Percentiles rank a stretch among this genome's conserved stretches.
These are phyloP conservation scores for Callorhinus ursinus DNA, from an alignment of 2,113 vertebrate species.

Conservation along the genomic window DNA sequence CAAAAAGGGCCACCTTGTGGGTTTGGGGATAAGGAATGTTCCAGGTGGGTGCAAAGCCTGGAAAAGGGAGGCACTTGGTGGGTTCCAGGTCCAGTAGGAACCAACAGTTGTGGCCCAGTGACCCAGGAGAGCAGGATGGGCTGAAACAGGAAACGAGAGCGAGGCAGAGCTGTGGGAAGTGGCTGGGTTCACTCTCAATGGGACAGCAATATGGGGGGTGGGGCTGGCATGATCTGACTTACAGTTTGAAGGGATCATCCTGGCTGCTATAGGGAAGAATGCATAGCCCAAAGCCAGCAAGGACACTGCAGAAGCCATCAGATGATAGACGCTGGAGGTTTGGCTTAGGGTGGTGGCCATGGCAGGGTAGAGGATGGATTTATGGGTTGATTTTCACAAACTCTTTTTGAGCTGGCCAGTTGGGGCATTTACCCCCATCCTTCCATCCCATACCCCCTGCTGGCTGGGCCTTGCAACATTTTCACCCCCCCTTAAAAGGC, in stretches of 20 bases:
- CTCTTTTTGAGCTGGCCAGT: not conserved
- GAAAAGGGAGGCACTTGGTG: not conserved
- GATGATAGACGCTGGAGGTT: not conserved
- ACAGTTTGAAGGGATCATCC: not conserved
- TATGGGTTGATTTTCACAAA: not conserved
- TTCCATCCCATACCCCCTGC: not conserved
- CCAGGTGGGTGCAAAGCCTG: not conserved
- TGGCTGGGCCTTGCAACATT: rapidly evolving
- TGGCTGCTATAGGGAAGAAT: not conserved
- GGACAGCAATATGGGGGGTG: not conserved
- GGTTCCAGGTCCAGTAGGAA: not conserved
- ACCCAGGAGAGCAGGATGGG: not conserved
- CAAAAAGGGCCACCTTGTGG: not conserved
- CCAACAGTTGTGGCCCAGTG: too few relatives aligned
- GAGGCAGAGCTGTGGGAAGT: rapidly evolving
- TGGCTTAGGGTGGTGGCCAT: not conserved
- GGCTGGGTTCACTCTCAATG: not conserved
- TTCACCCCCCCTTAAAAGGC: not conserved
- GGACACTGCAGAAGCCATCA: not conserved
- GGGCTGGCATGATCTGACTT: rapidly evolving
- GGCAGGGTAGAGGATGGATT: not conserved
- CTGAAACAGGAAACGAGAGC: rapidly evolving
- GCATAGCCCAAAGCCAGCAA: too few relatives aligned
- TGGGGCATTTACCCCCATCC: not conserved
- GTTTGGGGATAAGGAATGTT: not conserved